These are phyloP conservation scores for Aldabrachelys gigantea DNA, from an alignment of 2,113 vertebrate genomes.

Conservation along the genomic window DNA sequence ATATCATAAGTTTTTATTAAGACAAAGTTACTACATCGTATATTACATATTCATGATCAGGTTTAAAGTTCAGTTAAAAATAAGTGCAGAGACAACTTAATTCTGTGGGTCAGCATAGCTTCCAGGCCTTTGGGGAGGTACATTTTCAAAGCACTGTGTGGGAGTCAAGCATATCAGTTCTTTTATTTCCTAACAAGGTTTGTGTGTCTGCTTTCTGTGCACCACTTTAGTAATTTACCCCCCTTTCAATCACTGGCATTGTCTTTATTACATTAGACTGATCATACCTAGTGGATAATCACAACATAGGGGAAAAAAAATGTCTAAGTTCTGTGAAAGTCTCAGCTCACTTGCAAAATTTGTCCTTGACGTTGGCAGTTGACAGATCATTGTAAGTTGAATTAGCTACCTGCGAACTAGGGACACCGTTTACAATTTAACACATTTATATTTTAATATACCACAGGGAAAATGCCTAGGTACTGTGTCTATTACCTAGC, in stretches of 20 bases:
- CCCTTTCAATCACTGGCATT: not conserved
- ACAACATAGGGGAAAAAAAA: not conserved
- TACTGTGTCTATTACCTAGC: not conserved
- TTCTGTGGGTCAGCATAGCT: not conserved
- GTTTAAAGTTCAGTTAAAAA: not conserved
- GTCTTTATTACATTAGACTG: not conserved
- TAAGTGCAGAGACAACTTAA: rapidly evolving
- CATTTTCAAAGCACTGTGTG: rapidly evolving
- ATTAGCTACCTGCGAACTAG: conserved; percentile 1
- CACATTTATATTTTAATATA: not conserved
- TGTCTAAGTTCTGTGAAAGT: not conserved
- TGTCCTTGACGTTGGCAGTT: not conserved
- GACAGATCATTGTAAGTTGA: not conserved
- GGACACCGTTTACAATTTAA: not conserved
- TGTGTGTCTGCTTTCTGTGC: not conserved
- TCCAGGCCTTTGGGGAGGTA: not conserved
- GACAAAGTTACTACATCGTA: not conserved
- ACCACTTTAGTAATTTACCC: not conserved
- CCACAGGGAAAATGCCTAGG: not conserved
- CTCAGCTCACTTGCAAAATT: not conserved
- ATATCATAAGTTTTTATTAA: not conserved
- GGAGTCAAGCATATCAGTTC: not conserved
- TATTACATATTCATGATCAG: not conserved
- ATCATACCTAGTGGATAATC: not conserved
- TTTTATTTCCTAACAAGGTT: not conserved